Evolutionary conservation across 2,888 invertebrate species (phyloP), one percentile per base, ranked within the genome.

Genomic region (Hydrotaea diabolus): DNA sequence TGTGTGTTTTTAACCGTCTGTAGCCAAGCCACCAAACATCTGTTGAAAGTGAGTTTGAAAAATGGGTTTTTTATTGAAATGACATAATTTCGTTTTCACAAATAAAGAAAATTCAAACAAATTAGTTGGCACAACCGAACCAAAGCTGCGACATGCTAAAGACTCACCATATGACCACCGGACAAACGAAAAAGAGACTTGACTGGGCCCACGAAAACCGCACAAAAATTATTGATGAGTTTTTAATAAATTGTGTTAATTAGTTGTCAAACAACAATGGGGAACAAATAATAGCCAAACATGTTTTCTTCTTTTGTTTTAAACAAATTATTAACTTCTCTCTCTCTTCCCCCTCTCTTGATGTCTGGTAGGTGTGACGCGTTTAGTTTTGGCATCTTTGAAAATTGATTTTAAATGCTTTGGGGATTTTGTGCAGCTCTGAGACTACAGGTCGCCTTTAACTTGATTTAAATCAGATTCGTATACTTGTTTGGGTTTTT

Each of bases 191-290:
- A 31, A 31, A 43, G 7, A 31, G 7, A 31, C 31, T 39, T 9
- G 49, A 49, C 49, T 49, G 49, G 49, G n/a, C n/a, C 2, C n/a
- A n/a, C 13, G 49, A 39, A 49, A 69, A 73, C 36, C 73, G 80
- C 77, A 36, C 36, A 36, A 36, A 81, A 81, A 85, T 85, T 82
- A 84, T 84, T 85, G 79, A 85, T 85, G 82, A 62, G 31, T 77
- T 85, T 85, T 85, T 74, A 85, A 85, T 85, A 79, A 85, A 79
- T 82, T 82, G 73, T 74, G 62, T 62, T 77, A 76, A 82, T 85
- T 77, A 78, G 72, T 64, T 26, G 81, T 66, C 49, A 36, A 64
- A 66, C 53, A 64, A 76, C 49, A 66, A 46, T 31, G 11, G 49
- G 0, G n/a, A n/a, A n/a, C 39, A 66, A 43, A 43, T 2, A 23